Percentiles rank a stretch among this genome's conserved stretches.
Evolutionary conservation across 2,113 vertebrate species (phyloP).

Genomic region (Engraulis encrasicolus): DNA sequence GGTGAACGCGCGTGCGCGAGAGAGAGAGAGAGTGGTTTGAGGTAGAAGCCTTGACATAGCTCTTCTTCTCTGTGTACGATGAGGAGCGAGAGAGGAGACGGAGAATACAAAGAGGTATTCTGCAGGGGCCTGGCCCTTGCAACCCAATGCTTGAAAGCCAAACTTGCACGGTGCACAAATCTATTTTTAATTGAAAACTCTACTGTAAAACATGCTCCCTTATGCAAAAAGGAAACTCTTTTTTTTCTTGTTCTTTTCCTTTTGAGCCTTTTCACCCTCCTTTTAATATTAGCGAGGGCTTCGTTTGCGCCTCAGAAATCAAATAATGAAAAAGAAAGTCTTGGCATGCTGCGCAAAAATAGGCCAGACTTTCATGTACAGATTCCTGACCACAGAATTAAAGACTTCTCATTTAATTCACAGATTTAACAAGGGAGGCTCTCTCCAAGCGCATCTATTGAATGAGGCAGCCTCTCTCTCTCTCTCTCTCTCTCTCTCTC

Average conservation of each 20-base stretch:
- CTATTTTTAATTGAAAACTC: neutral
- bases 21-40: neutral
- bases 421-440: conserved; percentile 1
- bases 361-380: neutral
- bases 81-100: neutral
- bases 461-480: neutral
- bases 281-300: neutral
- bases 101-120: neutral
- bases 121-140: neutral
- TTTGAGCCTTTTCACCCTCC: neutral
- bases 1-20: too few species aligned
- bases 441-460: neutral
- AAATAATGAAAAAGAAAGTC: too few species aligned
- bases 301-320: neutral
- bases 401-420: neutral
- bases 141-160: neutral
- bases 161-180: neutral
- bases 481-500: too few species aligned
- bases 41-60: neutral
- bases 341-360: neutral
- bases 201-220: too few species aligned
- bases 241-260: too few species aligned
- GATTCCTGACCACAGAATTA: neutral
- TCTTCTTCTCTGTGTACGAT: neutral
- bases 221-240: neutral